Evolutionary conservation across 2,888 invertebrate genomes (phyloP).

Genomic region (Pristionchus japonicus): DNA sequence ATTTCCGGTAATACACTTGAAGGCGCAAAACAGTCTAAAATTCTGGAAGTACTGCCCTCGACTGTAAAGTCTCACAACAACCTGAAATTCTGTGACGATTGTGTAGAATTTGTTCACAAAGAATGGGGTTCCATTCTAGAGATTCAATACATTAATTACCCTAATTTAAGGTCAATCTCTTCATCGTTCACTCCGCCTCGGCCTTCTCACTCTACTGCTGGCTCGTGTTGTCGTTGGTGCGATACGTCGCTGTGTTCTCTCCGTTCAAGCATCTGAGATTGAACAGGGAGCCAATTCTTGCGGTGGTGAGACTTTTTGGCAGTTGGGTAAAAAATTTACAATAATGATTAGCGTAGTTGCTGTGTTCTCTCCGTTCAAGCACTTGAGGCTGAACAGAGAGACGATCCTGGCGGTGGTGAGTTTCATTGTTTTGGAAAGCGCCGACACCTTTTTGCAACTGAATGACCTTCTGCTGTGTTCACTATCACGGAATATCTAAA

Average conservation of each 20-base stretch:
- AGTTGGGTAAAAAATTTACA: neutral
- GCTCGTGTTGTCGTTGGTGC: conserved; percentile 69
- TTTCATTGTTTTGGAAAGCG: neutral
- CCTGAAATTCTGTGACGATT: too few species aligned
- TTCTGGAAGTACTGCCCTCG: too few species aligned
- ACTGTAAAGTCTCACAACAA: neutral
- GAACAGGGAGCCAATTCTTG: conserved; percentile 67
- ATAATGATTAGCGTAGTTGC: neutral
- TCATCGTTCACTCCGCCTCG: conserved; percentile 70
- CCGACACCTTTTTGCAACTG: too few species aligned
- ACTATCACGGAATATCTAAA: too few species aligned
- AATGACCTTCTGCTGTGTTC: too few species aligned
- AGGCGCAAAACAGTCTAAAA: too few species aligned
- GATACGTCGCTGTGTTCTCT: conserved; percentile 70
- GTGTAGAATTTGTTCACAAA: too few species aligned
- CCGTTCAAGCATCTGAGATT: conserved; percentile 71
- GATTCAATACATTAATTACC: neutral
- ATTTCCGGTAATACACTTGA: too few species aligned
- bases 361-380: too few species aligned
- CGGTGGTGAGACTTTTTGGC: conserved; percentile 57
- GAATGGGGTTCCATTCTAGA: neutral
- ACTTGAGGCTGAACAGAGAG: too few species aligned
- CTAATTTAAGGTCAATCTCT: conserved; percentile 64
- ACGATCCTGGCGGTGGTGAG: too few species aligned
- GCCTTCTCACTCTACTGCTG: conserved; percentile 73